These are phyloP conservation scores for Pinna nobilis DNA, from an alignment of 1,140 invertebrate species.

Conservation along the genomic window DNA sequence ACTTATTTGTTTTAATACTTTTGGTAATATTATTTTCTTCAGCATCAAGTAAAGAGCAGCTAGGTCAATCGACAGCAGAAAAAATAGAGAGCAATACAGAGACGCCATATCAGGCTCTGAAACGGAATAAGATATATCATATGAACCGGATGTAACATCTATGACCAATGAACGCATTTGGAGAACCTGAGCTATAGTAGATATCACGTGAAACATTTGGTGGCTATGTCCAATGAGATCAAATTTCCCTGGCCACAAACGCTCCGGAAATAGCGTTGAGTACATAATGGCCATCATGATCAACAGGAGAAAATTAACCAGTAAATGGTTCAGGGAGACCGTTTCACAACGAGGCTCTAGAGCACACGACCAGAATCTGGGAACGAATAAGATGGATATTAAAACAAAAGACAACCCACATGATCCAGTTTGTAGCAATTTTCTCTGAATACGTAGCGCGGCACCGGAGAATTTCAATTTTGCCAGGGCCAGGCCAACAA, in stretches of 20 bases:
- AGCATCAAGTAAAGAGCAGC: no score
- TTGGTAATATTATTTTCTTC: no score
- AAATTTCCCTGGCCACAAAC: slow-evolving; percentile 71
- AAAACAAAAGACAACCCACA: not conserved
- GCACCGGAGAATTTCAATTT: slow-evolving; percentile 14
- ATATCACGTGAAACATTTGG: slow-evolving; percentile 73
- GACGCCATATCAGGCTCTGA: no score
- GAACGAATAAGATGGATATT: not conserved
- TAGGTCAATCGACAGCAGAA: no score
- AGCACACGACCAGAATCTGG: slow-evolving; percentile 20
- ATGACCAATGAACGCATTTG: no score
- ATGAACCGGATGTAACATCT: no score
- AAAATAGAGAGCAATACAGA: no score
- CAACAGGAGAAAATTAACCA: slow-evolving; percentile 15
- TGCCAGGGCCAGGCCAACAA: not conserved
- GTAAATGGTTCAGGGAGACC: slow-evolving; percentile 29
- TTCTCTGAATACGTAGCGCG: not conserved
- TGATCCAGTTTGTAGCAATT: not conserved
- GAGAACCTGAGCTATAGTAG: no score
- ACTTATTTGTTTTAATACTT: no score
- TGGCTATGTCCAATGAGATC: slow-evolving; percentile 75
- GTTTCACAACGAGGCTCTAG: not conserved
- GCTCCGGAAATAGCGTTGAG: slow-evolving; percentile 72
- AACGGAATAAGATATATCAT: no score
- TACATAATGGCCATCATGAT: slow-evolving; percentile 65